Evolutionary conservation across 2,888 invertebrate genomes (phyloP), one percentile per base, ranked within the genome.

Genomic region (Cryptophagus acutangulus): DNA sequence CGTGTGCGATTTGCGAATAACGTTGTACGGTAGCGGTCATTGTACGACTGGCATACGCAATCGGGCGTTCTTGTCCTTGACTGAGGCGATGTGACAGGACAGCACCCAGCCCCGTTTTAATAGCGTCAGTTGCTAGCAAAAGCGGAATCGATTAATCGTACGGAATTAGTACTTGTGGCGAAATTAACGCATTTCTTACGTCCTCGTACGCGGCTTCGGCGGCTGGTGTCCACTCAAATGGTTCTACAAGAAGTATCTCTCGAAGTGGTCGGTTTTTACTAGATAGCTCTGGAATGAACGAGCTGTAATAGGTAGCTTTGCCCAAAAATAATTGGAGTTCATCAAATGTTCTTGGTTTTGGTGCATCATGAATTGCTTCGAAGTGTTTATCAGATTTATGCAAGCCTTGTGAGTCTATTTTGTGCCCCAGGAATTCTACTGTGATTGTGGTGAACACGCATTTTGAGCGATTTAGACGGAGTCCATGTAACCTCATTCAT

Each of bases 111-210:
- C 31, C 31, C 8, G 4, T 10, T 8, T 8, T 8, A 15, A 5
- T 31, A 2, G 48, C 48, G 18, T 48, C 46, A 4, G 46, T 48
- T 28, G 48, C 45, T 17, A 47, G 24, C 13, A 49, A 12, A 12
- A 41, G 28, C 2, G 30, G 39, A 17, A 35, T 40, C 15, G 35
- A n/a, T 17, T 40, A 40, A 16, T 46, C 46, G 17, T 48, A 48
- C 12, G 34, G 43, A 29, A 41, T 46, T 6, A 48, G 46, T 3
- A 48, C 43, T 38, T 48, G 43, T n/a, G 40, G 38, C n/a, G 48
- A 48, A 12, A 30, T 46, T 6, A 48, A 29, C 1, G 24, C 31
- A 9, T 35, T 17, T 28, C 43, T 45, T 12, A 45, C 42, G 39
- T 39, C 39, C 8, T 34, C n/a, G 36, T 40, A 40, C 2, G 38